Evolutionary conservation across 2,113 vertebrate species (phyloP), one percentile per base, ranked within the genome.

Genomic region (Galbula dea): DNA sequence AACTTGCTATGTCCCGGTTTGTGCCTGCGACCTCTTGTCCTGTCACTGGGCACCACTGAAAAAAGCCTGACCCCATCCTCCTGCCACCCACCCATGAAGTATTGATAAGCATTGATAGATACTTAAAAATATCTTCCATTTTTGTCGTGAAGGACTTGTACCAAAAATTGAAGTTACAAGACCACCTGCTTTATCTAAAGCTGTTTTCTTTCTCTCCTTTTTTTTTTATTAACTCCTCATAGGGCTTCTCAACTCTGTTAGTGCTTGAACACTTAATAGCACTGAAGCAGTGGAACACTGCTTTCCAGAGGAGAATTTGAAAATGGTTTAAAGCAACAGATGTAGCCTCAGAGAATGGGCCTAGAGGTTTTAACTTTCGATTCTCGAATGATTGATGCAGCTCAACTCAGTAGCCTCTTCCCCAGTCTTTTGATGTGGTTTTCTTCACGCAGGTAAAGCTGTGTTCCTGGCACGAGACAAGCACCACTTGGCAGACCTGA

Each of bases 381-480:
- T n/a, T n/a, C n/a, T n/a, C n/a, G n/a, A n/a, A n/a, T n/a, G n/a
- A n/a, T n/a, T n/a, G n/a, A n/a, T n/a, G 18, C 49, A 48, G 81
- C 26, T 94, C n/a, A 37, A 7, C 65, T 73, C 2, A 1, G 7
- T 41, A 57, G 61, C 52, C 79, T 49, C 39, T 71, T 90, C 41
- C 41, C 49, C 71, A 63, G 26, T 67, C 29, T 61, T 34, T n/a
- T 0, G 0, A 32, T 92, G n/a, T 93, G 66, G 32, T 78, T 54
- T 86, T 77, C 55, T 90, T 84, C 34, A 7, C 73, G 17, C 77
- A 98, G 98, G 98, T 81, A 98, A 98, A 97, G 98, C 98, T 65
- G 98, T 98, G 78, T 98, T 98, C 95, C 97, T 98, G 91, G 98
- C 98, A 72, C 96, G 98, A 96, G 98, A 98, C 93, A 98, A 98